phyloP scores from a whole-genome alignment of 2,888 invertebrate species.

The Hermaeophaga mercurialis region DNA sequence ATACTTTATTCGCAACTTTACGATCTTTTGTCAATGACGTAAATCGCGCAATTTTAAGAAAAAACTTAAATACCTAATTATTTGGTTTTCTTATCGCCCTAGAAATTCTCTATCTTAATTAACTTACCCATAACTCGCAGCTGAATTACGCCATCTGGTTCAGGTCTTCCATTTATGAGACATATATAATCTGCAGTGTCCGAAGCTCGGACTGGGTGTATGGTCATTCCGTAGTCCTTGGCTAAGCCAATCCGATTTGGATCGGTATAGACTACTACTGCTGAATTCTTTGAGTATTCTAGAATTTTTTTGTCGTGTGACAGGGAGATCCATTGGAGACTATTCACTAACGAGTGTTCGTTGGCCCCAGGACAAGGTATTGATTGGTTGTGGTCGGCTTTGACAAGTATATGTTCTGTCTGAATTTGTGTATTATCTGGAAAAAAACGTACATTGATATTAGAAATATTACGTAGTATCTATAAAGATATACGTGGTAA shows the following conservation, averaged over 20 bases:
- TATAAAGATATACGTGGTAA: no score
- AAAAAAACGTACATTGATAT: no score
- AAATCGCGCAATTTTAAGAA: no score
- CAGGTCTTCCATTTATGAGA: conserved; percentile 70
- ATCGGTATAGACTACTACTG: conserved; percentile 59
- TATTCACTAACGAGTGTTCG: conserved; percentile 68
- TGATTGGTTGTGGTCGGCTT: conserved; percentile 70
- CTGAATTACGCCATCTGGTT: conserved; percentile 68
- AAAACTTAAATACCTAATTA: no score
- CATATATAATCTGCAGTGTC: conserved; percentile 73
- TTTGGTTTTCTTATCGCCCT: no score
- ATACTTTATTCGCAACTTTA: no score
- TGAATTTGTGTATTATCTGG: conserved; percentile 66
- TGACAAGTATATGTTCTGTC: conserved; percentile 64
- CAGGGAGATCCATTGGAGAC: conserved; percentile 65
- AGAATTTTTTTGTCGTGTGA: conserved; percentile 59
- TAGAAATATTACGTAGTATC: no score
- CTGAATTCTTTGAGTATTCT: conserved; percentile 60
- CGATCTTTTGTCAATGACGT: no score
- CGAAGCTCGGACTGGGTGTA: conserved; percentile 66
- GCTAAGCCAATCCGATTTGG: conserved; percentile 64
- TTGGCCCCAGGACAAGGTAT: conserved; percentile 71
- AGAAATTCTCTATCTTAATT: no score
- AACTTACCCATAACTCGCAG: conserved; percentile 70
- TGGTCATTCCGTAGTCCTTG: conserved; percentile 66